Base-by-base conservation (phyloP, 2,888 invertebrate genomes). In the Eupeodes luniger region DNA sequence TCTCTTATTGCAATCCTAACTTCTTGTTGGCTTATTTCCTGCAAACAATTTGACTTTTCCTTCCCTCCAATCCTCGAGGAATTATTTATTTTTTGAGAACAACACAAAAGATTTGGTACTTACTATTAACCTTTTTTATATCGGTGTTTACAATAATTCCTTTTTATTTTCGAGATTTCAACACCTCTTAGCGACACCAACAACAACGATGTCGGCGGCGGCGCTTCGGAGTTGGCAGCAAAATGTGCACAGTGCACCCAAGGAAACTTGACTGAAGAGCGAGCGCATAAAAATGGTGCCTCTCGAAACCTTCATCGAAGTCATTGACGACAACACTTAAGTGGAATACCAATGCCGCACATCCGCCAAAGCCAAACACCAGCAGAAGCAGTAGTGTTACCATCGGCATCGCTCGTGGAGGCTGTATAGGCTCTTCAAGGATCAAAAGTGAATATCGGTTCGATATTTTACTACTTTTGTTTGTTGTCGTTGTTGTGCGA, bases 291-390 rank as follows among this genome's bases (percentile, higher is more conserved):
- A 72, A 59, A 59, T 47, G 11, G 47, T 44, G 9, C 47, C 72
- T 44, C 47, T 72, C n/a, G n/a, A 72, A 72, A 47, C 44, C 72
- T 34, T 57, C 70, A 72, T 72, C 70, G 57, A 72, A 72, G 70
- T 57, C 57, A 72, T 72, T 72, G 72, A 72, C 57, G 59, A 47
- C 47, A 69, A 36, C 47, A 59, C 72, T 72, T 72, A 47, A 72
- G 72, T 72, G 72, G 40, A 5, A 47, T 34, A 40, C 72, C 72
- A 72, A 57, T 47, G 44, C 27, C 27, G 27, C 55, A 27, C 19
- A 40, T 55, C 53, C 55, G 55, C 44, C 44, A 44, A 27, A 27
- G 40, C 5, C 40, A 9, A 40, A 4, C 40, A 9, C 1, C 40
- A 40, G 40, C 40, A 9, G 40, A 27, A 27, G 27, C 27, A 27